phyloP scores from a whole-genome alignment of 1,140 invertebrate species.

The Branchinecta lindahli region DNA sequence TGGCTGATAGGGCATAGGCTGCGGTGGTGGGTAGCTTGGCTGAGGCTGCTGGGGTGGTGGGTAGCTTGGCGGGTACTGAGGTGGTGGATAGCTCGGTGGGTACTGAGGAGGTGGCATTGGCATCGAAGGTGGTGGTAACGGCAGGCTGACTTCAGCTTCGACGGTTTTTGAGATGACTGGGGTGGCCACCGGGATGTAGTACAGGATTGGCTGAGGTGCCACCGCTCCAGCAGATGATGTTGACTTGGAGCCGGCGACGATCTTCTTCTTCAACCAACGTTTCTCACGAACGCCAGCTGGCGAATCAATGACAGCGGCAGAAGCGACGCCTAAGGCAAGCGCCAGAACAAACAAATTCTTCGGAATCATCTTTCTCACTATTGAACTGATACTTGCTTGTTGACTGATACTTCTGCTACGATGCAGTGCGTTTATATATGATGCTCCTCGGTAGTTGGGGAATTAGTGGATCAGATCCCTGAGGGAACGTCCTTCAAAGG shows the following conservation, averaged over 20 bases:
- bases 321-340: no score
- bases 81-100: background rate
- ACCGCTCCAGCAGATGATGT: background rate
- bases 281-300: background rate
- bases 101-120: background rate
- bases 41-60: background rate
- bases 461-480: no score
- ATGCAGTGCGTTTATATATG: no score
- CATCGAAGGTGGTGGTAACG: background rate
- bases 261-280: background rate
- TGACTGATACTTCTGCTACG: no score
- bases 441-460: no score
- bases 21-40: background rate
- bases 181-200: background rate
- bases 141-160: background rate
- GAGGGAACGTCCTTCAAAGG: no score
- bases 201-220: background rate
- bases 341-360: no score
- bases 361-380: no score
- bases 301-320: no score
- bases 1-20: background rate
- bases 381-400: no score
- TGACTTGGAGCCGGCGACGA: background rate
- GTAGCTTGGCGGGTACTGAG: background rate
- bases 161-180: background rate